A percentile compares a stretch with the other conserved stretches of the same genome.
Evolutionary conservation across 2,113 vertebrate species (phyloP).

Genomic region (Corythoichthys haematopterus): DNA sequence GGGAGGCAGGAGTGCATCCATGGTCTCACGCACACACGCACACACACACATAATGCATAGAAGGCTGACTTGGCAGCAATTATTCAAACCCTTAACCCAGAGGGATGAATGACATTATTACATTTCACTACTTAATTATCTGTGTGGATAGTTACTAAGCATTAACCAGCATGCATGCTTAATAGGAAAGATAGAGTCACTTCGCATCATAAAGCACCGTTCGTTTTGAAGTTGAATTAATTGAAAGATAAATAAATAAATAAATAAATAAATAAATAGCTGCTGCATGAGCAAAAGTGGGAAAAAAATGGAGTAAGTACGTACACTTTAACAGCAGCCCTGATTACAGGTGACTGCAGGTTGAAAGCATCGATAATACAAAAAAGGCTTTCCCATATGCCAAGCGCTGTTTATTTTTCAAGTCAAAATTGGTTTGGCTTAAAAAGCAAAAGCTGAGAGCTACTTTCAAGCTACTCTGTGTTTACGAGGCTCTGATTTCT

Average conservation of each 20-base stretch:
- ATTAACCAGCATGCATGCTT: conserved; percentile 53
- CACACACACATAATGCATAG: conserved; percentile 38
- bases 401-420: conserved; percentile 20
- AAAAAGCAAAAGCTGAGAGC: conserved; percentile 43
- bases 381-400: conserved; percentile 27
- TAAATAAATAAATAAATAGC: conserved; percentile 34
- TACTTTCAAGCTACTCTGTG: conserved; percentile 50
- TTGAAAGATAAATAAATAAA: conserved; percentile 30
- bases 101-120: conserved; percentile 66
- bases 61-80: conserved; percentile 66
- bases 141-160: conserved; percentile 64
- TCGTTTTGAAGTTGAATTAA: conserved; percentile 32
- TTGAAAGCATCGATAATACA: conserved; percentile 29
- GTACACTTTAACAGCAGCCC: neutral
- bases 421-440: conserved; percentile 55
- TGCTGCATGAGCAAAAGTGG: neutral
- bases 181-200: conserved; percentile 47
- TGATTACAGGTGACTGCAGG: neutral
- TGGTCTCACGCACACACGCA: conserved; percentile 17
- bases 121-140: conserved; percentile 66
- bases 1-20: conserved; percentile 9
- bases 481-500: conserved; percentile 42
- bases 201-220: conserved; percentile 46
- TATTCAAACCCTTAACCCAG: conserved; percentile 63
- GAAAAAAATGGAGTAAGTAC: conserved; percentile 9